Evolutionary conservation across 2,888 invertebrate genomes (phyloP).

Genomic region (Platerodrilus igneus): DNA sequence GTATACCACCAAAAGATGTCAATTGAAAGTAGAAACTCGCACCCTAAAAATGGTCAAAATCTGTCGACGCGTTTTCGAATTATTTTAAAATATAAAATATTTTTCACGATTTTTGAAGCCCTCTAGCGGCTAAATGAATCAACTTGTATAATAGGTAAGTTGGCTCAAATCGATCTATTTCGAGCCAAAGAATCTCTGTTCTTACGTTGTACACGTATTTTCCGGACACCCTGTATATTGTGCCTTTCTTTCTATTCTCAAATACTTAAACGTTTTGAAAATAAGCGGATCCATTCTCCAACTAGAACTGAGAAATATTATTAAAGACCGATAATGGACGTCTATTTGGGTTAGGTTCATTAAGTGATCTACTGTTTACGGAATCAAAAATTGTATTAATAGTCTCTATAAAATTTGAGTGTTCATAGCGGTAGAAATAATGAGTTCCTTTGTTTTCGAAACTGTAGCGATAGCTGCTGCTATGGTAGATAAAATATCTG

Average conservation of each 20-base stretch:
- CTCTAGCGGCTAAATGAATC: too few species aligned
- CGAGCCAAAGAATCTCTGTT: too few species aligned
- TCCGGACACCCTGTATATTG: constrained; percentile 16
- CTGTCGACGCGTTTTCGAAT: constrained; percentile 23
- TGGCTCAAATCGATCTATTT: too few species aligned
- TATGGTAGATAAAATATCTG: constrained; percentile 18
- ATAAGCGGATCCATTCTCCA: constrained; percentile 16
- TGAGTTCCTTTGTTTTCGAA: constrained; percentile 3
- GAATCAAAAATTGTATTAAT: constrained; percentile 14
- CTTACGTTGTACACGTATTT: constrained; percentile 19
- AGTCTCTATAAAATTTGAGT: constrained; percentile 8
- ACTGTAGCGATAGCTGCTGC: constrained; percentile 10
- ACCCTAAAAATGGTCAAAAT: too few species aligned
- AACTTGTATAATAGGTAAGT: too few species aligned
- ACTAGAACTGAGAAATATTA: constrained; percentile 27
- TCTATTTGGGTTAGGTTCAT: constrained; percentile 4
- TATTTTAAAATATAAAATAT: constrained; percentile 29
- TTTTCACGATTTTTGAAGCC: constrained; percentile 28
- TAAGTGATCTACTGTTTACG: constrained; percentile 7
- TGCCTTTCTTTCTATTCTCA: constrained; percentile 14
- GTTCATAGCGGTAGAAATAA: constrained; percentile 2
- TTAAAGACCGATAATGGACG: constrained; percentile 7
- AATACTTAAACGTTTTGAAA: constrained; percentile 18
- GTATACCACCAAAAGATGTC: too few species aligned
- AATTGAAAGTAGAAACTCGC: too few species aligned